phyloP scores from a whole-genome alignment of 2,797 vertebrate species.

The Danio albolineatus region DNA sequence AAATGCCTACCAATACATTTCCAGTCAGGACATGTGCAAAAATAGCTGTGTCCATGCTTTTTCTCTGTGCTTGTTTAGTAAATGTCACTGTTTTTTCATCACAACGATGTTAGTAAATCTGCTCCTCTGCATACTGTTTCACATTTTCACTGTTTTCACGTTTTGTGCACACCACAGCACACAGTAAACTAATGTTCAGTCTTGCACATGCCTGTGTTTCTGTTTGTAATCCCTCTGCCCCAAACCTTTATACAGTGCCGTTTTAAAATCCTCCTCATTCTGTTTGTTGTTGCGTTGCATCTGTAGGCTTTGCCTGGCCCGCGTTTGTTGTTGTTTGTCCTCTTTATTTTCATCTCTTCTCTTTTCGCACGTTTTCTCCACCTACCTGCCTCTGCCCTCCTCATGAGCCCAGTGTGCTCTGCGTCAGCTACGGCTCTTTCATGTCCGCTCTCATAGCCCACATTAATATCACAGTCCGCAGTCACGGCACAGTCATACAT shows the following conservation, averaged over 20 bases:
- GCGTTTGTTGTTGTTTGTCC: conserved; percentile 77
- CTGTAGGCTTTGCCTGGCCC: conserved; percentile 78
- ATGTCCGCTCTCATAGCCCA: conserved; percentile 54
- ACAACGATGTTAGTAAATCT: too few relatives aligned
- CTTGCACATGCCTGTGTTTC: not conserved
- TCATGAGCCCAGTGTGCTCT: conserved; percentile 58
- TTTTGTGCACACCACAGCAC: too few relatives aligned
- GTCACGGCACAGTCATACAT: conserved; percentile 32
- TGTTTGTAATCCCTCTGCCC: not conserved
- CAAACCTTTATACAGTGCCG: conserved; percentile 12
- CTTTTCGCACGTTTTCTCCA: conserved; percentile 85
- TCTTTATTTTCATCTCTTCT: conserved; percentile 85
- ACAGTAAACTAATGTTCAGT: too few relatives aligned
- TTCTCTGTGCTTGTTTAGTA: too few relatives aligned
- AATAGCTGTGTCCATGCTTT: too few relatives aligned
- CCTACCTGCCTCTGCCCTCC: conserved; percentile 81
- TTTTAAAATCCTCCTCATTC: not conserved
- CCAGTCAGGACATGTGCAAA: too few relatives aligned
- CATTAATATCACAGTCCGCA: conserved; percentile 47
- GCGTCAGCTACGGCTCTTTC: conserved; percentile 74
- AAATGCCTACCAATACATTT: too few relatives aligned
- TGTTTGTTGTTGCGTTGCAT: conserved; percentile 29
- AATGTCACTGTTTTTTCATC: too few relatives aligned
- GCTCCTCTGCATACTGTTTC: too few relatives aligned
- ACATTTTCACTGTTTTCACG: too few relatives aligned